A percentile compares a stretch with the other conserved stretches of the same genome.
These are phyloP conservation scores for Tenthredo scrophulariae DNA, from an alignment of 2,888 invertebrate genomes.

Conservation along the genomic window DNA sequence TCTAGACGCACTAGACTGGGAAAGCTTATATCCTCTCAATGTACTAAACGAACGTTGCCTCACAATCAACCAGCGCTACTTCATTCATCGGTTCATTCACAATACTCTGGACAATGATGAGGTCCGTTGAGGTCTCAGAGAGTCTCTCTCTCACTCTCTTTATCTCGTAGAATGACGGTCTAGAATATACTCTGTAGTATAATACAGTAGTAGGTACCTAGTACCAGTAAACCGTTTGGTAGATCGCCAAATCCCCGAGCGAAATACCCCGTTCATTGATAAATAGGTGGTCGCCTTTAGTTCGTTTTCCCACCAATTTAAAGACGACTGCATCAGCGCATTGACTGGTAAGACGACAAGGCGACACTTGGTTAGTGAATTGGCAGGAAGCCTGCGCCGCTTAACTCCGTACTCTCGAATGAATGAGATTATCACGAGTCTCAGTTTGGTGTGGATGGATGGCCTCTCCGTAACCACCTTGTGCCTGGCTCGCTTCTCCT, in stretches of 20 bases:
- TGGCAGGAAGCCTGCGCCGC: slow-evolving; percentile 74
- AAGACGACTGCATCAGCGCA: slow-evolving; percentile 59
- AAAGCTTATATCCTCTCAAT: neutral
- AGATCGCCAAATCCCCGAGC: slow-evolving; percentile 64
- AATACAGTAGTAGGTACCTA: neutral
- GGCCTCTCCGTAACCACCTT: slow-evolving; percentile 39
- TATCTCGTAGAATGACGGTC: slow-evolving; percentile 17
- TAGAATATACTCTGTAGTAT: neutral
- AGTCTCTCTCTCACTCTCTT: neutral
- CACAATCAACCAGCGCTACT: slow-evolving; percentile 25
- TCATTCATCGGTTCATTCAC: slow-evolving; percentile 61
- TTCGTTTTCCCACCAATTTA: neutral
- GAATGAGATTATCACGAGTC: slow-evolving; percentile 71
- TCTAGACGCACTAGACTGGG: slow-evolving; percentile 31
- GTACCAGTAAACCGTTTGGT: slow-evolving; percentile 15
- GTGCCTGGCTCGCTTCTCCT: slow-evolving; percentile 21
- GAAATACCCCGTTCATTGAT: slow-evolving; percentile 67
- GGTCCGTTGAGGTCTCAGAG: slow-evolving; percentile 45
- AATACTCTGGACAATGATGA: slow-evolving; percentile 58
- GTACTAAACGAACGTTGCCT: slow-evolving; percentile 3
- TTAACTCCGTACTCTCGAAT: slow-evolving; percentile 69
- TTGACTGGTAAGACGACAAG: slow-evolving; percentile 60
- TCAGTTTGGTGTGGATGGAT: slow-evolving; percentile 26
- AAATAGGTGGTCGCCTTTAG: slow-evolving; percentile 41
- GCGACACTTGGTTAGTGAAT: slow-evolving; percentile 71